Conservation (phyloP, 2,797 vertebrate genomes). For the Poeciliopsis presidionis region DNA sequence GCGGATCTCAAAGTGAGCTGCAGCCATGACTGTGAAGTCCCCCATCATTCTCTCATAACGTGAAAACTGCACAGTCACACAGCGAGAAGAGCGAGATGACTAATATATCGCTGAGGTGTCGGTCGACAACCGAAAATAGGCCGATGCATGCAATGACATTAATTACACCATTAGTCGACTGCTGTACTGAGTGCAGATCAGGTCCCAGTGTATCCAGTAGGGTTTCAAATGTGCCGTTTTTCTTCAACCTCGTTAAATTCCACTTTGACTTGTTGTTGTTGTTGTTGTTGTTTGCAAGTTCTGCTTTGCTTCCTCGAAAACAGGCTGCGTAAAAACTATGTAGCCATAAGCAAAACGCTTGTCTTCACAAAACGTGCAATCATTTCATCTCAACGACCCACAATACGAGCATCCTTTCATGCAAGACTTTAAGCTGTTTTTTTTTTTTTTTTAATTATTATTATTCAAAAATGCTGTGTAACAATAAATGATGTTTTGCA, state of each 20-base stretch:
- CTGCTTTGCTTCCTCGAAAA: background rate
- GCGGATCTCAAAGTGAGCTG: background rate
- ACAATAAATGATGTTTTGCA: background rate
- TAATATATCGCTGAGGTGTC: background rate
- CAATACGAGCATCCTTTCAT: background rate
- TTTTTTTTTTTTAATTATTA: too few relatives aligned
- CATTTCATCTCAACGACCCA: background rate
- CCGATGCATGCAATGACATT: background rate
- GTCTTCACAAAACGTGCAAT: background rate
- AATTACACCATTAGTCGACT: background rate
- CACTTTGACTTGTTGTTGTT: background rate
- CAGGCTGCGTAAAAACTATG: background rate
- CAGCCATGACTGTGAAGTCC: conserved; percentile 3
- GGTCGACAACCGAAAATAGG: background rate
- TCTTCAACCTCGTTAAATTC: background rate
- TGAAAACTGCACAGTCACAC: conserved; percentile 5
- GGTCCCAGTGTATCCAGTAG: background rate
- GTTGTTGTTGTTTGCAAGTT: background rate
- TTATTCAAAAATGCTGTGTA: background rate
- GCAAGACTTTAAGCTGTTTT: background rate
- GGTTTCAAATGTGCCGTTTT: background rate
- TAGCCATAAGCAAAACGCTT: background rate
- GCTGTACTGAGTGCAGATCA: background rate
- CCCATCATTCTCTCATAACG: conserved; percentile 4
- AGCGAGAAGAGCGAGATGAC: background rate